Evolutionary conservation across 2,113 vertebrate species (phyloP).

Genomic region (Sciurus niger): DNA sequence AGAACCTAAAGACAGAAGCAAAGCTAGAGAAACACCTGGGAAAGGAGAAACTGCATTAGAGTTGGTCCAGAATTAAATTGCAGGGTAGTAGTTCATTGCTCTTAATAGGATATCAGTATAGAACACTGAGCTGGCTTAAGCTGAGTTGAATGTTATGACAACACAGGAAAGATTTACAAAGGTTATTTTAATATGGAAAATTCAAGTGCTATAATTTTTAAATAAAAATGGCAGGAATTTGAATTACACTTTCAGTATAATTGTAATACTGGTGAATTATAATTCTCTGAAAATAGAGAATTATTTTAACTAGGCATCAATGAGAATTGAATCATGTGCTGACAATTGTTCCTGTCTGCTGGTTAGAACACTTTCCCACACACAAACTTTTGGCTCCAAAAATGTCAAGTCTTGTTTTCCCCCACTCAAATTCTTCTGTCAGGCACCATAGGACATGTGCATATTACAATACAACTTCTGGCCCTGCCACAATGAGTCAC

Average conservation of each 20-base stretch:
- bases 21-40: not conserved
- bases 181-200: not conserved
- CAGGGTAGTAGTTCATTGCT: not conserved
- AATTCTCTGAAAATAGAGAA: not conserved
- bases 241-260: not conserved
- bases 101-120: not conserved
- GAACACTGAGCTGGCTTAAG: not conserved
- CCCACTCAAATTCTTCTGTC: not conserved
- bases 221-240: not conserved
- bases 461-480: not conserved
- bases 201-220: not conserved
- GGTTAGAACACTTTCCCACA: not conserved
- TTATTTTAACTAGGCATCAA: not conserved
- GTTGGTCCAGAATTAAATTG: not conserved
- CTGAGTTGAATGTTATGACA: not conserved
- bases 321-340: not conserved
- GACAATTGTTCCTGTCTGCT: too few species aligned
- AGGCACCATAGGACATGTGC: not conserved
- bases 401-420: not conserved
- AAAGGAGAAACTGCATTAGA: not conserved
- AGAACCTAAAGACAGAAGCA: not conserved
- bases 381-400: not conserved
- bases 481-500: not conserved
- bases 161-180: not conserved
- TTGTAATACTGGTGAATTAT: not conserved